A percentile compares a stretch with the other conserved stretches of the same genome.
Conservation (phyloP, 2,113 vertebrate genomes). For the Ranitomeya variabilis region DNA sequence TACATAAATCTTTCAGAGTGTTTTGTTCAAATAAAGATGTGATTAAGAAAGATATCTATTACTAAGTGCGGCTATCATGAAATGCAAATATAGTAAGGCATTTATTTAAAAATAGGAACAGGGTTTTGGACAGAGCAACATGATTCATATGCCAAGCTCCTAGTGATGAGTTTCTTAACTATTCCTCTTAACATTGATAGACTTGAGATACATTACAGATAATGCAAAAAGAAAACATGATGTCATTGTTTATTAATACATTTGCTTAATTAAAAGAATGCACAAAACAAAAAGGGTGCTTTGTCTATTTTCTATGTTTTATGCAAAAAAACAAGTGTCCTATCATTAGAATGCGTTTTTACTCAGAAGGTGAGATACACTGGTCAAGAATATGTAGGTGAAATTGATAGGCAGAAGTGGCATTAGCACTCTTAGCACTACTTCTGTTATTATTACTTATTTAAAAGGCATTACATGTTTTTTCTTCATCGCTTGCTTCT, state of each 20-base stretch:
- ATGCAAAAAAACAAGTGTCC: too few relatives aligned
- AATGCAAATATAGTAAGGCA: slow-evolving; percentile 66
- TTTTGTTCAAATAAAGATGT: neutral
- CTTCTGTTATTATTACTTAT: too few relatives aligned
- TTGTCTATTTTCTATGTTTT: too few relatives aligned
- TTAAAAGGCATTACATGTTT: too few relatives aligned
- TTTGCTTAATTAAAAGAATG: neutral
- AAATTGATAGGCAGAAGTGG: too few relatives aligned
- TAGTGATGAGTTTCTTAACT: slow-evolving; percentile 59
- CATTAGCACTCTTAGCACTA: too few relatives aligned
- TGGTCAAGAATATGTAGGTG: too few relatives aligned
- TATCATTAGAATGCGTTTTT: too few relatives aligned
- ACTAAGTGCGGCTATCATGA: slow-evolving; percentile 63
- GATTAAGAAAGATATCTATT: slow-evolving; percentile 54
- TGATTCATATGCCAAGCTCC: slow-evolving; percentile 66
- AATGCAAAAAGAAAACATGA: slow-evolving; percentile 9
- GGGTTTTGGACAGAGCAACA: slow-evolving; percentile 60
- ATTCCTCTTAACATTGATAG: slow-evolving; percentile 63
- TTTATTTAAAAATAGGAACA: slow-evolving; percentile 73
- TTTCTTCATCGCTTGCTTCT: too few relatives aligned
- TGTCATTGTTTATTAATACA: neutral
- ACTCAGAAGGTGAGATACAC: too few relatives aligned
- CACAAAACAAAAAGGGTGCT: neutral
- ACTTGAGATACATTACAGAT: slow-evolving; percentile 49
- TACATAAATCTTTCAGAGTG: too few relatives aligned